Base-by-base conservation (phyloP, 2,113 vertebrate genomes). In the Plotosus lineatus region DNA sequence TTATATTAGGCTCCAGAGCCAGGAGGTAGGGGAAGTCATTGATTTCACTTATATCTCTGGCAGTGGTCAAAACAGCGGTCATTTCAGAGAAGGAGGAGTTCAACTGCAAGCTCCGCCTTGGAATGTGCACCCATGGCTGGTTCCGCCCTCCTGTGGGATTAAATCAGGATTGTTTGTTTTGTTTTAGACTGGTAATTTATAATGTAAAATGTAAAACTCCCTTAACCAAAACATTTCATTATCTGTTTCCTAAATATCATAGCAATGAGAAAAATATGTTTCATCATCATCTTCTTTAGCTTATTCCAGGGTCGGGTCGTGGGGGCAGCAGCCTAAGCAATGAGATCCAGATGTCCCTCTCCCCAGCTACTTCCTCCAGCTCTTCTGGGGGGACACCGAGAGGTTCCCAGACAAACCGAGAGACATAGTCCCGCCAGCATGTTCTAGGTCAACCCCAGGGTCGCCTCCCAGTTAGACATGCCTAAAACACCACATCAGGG, bases 61-160 rank as follows among this genome's bases (percentile, higher is more conserved):
- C 96, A 0, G 95, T 93, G 0, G 97, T 99, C 85, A 99, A 94
- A 0, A 92, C 92, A 0, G 96, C 96, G 3, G 95, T 94, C 81
- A 98, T 94, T 15, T 96, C 93, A 12, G 92, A 95, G 89, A 97
- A 97, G 48, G 97, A 95, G 81, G 95, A 94, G 89, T 92, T 94
- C 83, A 97, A 87, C 51, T 94, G 94, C 9, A 96, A 93, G 1
- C 96, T 94, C 85, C 95, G 94, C 74, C 97, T 94, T 4, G 94
- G 96, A 83, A 98, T 96, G 90, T 98, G 96, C 8, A 95, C 95
- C 94, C 96, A 94, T 8, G 97, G 96, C 89, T 97, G 97, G 44
- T 93, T 95, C 73, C 93, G 94, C 87, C 93, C 93, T 63, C 97
- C 97, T 98, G 90, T 11, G 82, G 21, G 50, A 55, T 69, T 38